Evolutionary conservation across 2,797 vertebrate species (phyloP).

Genomic region (Epinephelus awoara): DNA sequence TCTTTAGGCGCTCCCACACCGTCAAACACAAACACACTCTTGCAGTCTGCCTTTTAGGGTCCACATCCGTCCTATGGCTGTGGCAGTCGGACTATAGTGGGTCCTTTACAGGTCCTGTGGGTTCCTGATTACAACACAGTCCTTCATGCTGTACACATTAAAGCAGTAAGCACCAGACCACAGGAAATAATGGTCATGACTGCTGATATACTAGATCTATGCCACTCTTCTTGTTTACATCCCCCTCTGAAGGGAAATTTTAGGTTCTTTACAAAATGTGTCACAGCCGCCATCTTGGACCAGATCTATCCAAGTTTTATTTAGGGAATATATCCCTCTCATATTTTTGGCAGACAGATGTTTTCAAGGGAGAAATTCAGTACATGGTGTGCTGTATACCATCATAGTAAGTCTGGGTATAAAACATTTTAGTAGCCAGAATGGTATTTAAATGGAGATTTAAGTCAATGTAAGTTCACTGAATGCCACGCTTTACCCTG

Average conservation of each 20-base stretch:
- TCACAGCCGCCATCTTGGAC: background rate
- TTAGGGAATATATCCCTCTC: background rate
- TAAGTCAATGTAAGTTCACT: too few relatives aligned
- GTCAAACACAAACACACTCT: constrained; percentile 40
- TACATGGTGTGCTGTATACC: background rate
- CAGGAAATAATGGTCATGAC: constrained; percentile 42
- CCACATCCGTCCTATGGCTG: constrained; percentile 54
- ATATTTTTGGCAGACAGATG: background rate
- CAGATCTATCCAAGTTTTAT: constrained; percentile 9
- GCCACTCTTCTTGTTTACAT: constrained; percentile 34
- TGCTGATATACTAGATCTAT: constrained; percentile 33
- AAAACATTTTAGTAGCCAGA: background rate
- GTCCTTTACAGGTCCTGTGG: constrained; percentile 50
- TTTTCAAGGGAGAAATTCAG: background rate
- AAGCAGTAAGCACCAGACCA: constrained; percentile 47
- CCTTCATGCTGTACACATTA: constrained; percentile 45
- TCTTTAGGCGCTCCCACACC: constrained; percentile 14
- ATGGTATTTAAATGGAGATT: background rate
- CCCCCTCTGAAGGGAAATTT: constrained; percentile 12
- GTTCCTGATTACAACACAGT: constrained; percentile 46
- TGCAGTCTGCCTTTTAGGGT: constrained; percentile 21
- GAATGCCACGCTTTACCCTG: background rate
- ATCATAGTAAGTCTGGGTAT: background rate
- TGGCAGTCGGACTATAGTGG: constrained; percentile 33
- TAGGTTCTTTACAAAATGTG: constrained; percentile 4